Evolutionary conservation across 2,113 vertebrate species (phyloP).

Genomic region (Equus przewalskii): DNA sequence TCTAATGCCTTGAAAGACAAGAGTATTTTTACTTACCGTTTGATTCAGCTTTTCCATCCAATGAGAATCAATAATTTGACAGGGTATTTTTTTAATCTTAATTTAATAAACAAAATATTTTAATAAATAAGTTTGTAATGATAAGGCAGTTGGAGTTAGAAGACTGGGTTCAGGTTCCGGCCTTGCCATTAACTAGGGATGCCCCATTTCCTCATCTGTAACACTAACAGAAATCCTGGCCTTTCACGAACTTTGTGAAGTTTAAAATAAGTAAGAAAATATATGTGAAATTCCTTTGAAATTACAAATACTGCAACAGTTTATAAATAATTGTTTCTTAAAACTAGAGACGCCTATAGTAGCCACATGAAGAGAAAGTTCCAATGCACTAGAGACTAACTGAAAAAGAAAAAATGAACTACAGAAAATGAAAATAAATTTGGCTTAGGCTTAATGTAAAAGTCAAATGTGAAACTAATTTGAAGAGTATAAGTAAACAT

Average conservation of each 20-base stretch:
- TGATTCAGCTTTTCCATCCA: not conserved
- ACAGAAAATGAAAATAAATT: not conserved
- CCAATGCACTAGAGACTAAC: not conserved
- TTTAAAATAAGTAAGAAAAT: slow-evolving; percentile 16
- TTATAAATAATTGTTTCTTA: not conserved
- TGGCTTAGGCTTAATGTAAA: not conserved
- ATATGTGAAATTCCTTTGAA: not conserved
- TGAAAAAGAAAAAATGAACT: not conserved
- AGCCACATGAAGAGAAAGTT: not conserved
- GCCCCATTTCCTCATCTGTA: not conserved
- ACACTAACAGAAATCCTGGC: not conserved
- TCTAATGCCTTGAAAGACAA: not conserved
- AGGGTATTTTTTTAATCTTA: not conserved
- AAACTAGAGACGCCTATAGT: not conserved
- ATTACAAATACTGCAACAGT: not conserved
- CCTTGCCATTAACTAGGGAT: not conserved
- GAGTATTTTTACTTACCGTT: not conserved
- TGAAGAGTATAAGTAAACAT: not conserved
- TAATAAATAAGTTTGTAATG: not conserved
- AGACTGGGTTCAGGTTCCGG: not conserved
- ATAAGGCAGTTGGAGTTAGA: not conserved
- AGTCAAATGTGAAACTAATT: not conserved
- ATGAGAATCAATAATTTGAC: not conserved
- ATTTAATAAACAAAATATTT: not conserved
- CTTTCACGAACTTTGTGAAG: not conserved